Conservation (phyloP, 2,113 vertebrate species). For the Heterocephalus glaber region DNA sequence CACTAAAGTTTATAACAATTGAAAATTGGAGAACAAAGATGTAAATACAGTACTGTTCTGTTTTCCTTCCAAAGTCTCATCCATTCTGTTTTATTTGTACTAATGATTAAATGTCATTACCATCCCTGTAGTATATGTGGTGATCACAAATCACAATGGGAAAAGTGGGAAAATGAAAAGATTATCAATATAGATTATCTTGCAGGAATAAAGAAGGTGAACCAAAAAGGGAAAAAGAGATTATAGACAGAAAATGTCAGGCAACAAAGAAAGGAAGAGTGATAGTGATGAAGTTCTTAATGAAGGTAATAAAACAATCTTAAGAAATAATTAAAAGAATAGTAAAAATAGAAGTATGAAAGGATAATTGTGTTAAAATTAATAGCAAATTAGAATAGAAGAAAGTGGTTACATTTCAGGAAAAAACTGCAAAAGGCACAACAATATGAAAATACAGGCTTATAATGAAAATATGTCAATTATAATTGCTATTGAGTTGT, state of each 20-base stretch:
- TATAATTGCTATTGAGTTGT: slow-evolving; percentile 53
- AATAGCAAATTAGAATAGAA: slow-evolving; percentile 39
- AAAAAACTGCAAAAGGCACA: slow-evolving; percentile 57
- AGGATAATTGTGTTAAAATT: slow-evolving; percentile 43
- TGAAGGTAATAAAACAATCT: slow-evolving; percentile 50
- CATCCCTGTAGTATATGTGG: slow-evolving; percentile 13
- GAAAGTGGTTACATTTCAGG: slow-evolving; percentile 16
- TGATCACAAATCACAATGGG: background rate
- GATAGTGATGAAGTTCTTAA: background rate
- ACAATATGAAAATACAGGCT: background rate
- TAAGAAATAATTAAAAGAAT: slow-evolving; percentile 8
- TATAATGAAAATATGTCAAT: slow-evolving; percentile 14
- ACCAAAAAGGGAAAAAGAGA: background rate
- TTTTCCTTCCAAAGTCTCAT: background rate
- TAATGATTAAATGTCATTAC: slow-evolving; percentile 28
- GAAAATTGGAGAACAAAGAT: slow-evolving; percentile 27
- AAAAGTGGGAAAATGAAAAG: background rate
- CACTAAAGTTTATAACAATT: slow-evolving; percentile 14
- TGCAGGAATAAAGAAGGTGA: slow-evolving; percentile 37
- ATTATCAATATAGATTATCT: slow-evolving; percentile 50
- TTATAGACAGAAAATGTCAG: slow-evolving; percentile 62
- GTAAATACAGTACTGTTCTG: background rate
- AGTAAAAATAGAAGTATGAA: background rate
- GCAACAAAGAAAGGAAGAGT: slow-evolving; percentile 21
- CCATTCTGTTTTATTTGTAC: slow-evolving; percentile 28